phyloP scores from a whole-genome alignment of 2,113 vertebrate species.

The Chloroceryle aenea region DNA sequence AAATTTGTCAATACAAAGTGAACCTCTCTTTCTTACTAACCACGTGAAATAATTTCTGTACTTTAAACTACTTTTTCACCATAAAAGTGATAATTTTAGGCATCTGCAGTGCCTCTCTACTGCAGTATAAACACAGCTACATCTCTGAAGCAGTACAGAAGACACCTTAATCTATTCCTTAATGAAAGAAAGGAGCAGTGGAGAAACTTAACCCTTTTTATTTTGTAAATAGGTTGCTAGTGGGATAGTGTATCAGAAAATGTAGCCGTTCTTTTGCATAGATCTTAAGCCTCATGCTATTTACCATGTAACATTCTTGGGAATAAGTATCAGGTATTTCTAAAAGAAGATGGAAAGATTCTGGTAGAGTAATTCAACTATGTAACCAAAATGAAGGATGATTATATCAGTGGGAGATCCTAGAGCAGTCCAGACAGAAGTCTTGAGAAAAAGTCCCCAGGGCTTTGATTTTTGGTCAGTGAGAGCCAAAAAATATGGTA shows the following conservation, averaged over 20 bases:
- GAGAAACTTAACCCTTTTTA: neutral
- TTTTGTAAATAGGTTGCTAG: neutral
- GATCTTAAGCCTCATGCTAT: neutral
- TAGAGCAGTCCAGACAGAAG: neutral
- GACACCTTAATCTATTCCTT: neutral
- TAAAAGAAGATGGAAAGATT: neutral
- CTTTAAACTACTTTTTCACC: neutral
- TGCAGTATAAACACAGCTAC: neutral
- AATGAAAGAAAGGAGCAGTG: no score
- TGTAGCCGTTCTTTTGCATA: neutral
- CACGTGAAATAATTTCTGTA: neutral
- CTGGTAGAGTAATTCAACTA: neutral
- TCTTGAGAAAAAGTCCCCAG: neutral
- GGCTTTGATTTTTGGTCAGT: neutral
- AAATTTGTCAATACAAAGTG: neutral
- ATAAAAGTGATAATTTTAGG: neutral
- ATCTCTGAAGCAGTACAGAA: neutral
- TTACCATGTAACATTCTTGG: neutral
- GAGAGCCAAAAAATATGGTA: neutral
- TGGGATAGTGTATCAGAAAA: neutral
- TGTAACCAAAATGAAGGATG: neutral
- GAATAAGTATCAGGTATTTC: neutral
- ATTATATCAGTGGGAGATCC: neutral
- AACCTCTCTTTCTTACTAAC: neutral
- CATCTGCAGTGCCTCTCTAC: neutral